phyloP scores from a whole-genome alignment of 1,140 invertebrate genomes.

The Nymphalis io region DNA sequence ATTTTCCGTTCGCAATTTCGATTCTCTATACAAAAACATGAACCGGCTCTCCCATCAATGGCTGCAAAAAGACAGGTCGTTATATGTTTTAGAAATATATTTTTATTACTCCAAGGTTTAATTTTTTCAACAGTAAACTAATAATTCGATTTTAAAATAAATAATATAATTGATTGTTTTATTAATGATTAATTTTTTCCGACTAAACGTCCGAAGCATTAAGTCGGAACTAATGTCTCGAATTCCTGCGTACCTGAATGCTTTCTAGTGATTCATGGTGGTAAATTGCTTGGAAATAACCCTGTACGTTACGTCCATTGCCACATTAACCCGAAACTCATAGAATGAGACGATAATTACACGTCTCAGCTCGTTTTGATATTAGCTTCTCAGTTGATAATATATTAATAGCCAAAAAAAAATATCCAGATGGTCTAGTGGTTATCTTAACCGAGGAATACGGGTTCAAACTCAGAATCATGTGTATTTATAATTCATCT shows the following conservation, averaged over 20 bases:
- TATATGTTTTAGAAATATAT: too few relatives aligned
- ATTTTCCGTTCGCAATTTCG: too few relatives aligned
- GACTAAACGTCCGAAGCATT: conserved; percentile 3
- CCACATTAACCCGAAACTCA: conserved; percentile 20
- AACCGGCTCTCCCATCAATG: too few relatives aligned
- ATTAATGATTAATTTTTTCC: background rate
- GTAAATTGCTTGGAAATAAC: conserved; percentile 31
- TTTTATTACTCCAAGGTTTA: too few relatives aligned
- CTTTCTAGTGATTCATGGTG: conserved; percentile 31
- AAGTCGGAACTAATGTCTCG: conserved; percentile 21
- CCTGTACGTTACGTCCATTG: conserved; percentile 16
- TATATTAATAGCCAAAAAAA: background rate
- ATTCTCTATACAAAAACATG: too few relatives aligned
- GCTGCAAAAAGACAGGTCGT: too few relatives aligned
- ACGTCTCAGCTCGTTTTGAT: conserved; percentile 1
- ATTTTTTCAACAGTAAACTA: too few relatives aligned
- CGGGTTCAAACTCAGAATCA: too few relatives aligned
- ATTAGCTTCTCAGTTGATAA: background rate
- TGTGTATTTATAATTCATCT: too few relatives aligned
- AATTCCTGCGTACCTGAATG: conserved; percentile 32
- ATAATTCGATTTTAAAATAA: too few relatives aligned
- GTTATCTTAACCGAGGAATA: too few relatives aligned
- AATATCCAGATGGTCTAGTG: background rate
- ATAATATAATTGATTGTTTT: too few relatives aligned
- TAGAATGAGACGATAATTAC: conserved; percentile 12